Evolutionary conservation across 2,797 vertebrate species (phyloP), one percentile per base, ranked within the genome.

Genomic region (Anableps anableps): DNA sequence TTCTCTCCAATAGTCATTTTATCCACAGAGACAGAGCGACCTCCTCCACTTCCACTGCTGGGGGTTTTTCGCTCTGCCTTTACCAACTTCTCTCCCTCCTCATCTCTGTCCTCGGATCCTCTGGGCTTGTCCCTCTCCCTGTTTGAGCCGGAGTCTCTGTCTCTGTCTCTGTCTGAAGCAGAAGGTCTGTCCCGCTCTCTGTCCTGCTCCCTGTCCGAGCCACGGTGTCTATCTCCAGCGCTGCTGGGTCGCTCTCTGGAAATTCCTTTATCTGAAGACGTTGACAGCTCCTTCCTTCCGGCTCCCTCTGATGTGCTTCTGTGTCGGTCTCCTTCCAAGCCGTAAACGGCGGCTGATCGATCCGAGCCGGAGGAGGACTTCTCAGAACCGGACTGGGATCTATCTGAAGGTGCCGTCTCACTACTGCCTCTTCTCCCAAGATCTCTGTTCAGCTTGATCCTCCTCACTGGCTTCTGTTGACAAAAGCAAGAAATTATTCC

Each of bases 381-480:
- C n/a, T 94, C 94, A 1, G 80, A 73, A 66, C 79, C 88, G 0
- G 83, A 72, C 0, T 66, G 76, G 0, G 80, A 48, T 80, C 90
- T 84, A 34, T 95, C 94, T 1, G 81, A 83, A 17, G 81, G 0
- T 0, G 90, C 29, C 0, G 91, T 92, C 77, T 98, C 97, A 0
- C 89, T 89, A 72, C 96, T 97, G 83, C 97, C 96, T 94, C 97
- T 98, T 84, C 98, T 97, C 13, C 98, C 98, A 16, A 97, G 96
- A 85, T 99, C 98, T 87, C 98, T 95, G 93, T 99, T 99, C 43
- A 99, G 95, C 89, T 98, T 99, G 87, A 99, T 99, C 93, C 97
- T 98, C 86, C 98, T 97, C 76, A 94, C 88, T n/a, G 92, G 92
- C 83, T 95, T 95, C 79, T 47, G 34, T 36, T 1, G 34, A 77